Evolutionary conservation across 2,797 vertebrate genomes (phyloP).

Genomic region (Eutrigla gurnardus): DNA sequence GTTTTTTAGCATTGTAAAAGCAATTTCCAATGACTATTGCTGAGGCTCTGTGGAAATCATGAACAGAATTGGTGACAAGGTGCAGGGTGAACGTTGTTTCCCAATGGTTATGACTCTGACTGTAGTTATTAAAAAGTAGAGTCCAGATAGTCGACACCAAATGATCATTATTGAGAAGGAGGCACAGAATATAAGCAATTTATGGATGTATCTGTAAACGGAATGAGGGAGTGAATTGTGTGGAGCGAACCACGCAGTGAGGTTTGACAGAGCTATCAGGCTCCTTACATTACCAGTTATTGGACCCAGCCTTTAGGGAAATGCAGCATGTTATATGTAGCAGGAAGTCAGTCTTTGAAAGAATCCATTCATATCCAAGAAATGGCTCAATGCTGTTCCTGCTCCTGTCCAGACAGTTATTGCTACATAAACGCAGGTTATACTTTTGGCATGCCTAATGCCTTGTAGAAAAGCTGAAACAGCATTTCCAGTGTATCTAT

Average conservation of each 20-base stretch:
- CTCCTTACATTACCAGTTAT: slow-evolving; percentile 2
- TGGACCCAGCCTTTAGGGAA: background rate
- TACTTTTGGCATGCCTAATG: background rate
- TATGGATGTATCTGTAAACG: background rate
- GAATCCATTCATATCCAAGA: background rate
- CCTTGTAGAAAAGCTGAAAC: too few relatives aligned
- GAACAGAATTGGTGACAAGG: background rate
- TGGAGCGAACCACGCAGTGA: background rate
- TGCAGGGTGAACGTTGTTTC: background rate
- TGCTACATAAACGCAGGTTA: background rate
- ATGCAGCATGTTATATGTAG: background rate
- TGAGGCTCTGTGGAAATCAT: background rate
- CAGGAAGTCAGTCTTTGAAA: background rate
- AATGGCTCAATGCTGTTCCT: background rate
- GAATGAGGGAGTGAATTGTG: background rate
- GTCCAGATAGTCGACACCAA: background rate
- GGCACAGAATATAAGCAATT: background rate
- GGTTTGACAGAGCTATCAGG: slow-evolving; percentile 1
- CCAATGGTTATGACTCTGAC: background rate
- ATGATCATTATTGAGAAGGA: background rate
- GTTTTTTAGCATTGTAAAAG: too few relatives aligned
- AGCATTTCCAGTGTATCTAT: too few relatives aligned
- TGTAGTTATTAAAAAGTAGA: background rate
- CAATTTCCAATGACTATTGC: background rate
- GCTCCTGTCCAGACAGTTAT: background rate